These are phyloP conservation scores for Julus scandinavius DNA, from an alignment of 2,888 invertebrate species.

Conservation along the genomic window DNA sequence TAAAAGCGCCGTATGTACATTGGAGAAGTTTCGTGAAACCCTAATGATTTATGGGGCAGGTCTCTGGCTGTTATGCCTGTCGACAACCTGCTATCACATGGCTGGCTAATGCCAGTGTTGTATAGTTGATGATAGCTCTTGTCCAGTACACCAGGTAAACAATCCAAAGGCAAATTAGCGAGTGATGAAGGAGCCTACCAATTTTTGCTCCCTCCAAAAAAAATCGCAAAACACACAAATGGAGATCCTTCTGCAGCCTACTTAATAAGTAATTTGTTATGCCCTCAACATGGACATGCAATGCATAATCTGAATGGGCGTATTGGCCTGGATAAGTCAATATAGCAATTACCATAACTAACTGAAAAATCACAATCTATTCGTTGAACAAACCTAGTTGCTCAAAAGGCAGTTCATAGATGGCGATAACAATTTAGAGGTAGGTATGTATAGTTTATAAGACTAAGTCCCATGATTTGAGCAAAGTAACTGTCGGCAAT, in stretches of 20 bases:
- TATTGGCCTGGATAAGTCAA: too few species aligned
- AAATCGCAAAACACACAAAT: neutral
- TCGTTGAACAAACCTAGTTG: too few species aligned
- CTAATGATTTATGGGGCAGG: conserved; percentile 13
- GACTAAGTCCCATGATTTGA: too few species aligned
- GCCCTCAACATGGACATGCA: neutral
- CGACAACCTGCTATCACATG: conserved; percentile 18
- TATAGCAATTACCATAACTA: too few species aligned
- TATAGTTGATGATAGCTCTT: conserved; percentile 21
- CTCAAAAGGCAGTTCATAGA: too few species aligned
- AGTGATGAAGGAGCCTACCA: conserved; percentile 26
- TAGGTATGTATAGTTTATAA: too few species aligned
- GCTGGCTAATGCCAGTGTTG: conserved; percentile 25
- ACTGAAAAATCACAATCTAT: too few species aligned
- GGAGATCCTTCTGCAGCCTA: conserved; percentile 9
- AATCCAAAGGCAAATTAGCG: conserved; percentile 17
- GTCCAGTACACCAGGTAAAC: conserved; percentile 12
- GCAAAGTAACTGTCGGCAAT: too few species aligned
- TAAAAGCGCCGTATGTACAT: neutral
- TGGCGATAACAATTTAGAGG: too few species aligned
- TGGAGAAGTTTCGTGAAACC: neutral
- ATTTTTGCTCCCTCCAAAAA: neutral
- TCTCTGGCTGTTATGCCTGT: conserved; percentile 7
- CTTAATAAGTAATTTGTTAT: conserved; percentile 16
- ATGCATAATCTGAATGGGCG: too few species aligned